A percentile compares a stretch with the other conserved stretches of the same genome.
Evolutionary conservation across 2,797 vertebrate genomes (phyloP).

Genomic region (Cynodonichthys magdalenae): DNA sequence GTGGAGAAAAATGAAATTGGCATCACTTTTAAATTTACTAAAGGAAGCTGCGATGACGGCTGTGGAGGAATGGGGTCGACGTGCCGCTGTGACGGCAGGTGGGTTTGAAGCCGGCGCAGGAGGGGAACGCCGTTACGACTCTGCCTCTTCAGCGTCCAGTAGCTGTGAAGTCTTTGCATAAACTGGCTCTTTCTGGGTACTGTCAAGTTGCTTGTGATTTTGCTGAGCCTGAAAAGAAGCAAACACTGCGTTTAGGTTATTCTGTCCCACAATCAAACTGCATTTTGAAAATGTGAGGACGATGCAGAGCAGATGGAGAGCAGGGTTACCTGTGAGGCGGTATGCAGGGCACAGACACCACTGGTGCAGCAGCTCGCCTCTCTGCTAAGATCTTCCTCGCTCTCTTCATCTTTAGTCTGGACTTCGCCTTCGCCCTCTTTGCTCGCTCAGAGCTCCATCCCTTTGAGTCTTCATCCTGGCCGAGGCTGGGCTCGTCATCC

Average conservation of each 20-base stretch:
- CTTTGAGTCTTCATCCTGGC: constrained; percentile 94
- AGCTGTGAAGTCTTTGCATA: constrained; percentile 98
- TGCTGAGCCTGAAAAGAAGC: constrained; percentile 87
- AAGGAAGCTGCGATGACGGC: constrained; percentile 57
- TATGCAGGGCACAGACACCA: constrained; percentile 98
- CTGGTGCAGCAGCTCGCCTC: constrained; percentile 94
- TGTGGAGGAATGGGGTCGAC: constrained; percentile 82
- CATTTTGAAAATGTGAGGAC: neutral
- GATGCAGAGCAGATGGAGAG: neutral
- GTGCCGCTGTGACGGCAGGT: constrained; percentile 96
- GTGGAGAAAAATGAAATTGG: neutral
- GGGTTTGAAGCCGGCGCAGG: constrained; percentile 94
- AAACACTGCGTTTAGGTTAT: constrained; percentile 1
- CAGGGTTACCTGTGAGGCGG: constrained; percentile 90
- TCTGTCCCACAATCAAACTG: neutral
- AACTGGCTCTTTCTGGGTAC: constrained; percentile 98
- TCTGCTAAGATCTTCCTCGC: constrained; percentile 97
- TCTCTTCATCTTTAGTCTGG: constrained; percentile 97
- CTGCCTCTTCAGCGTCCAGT: constrained; percentile 98
- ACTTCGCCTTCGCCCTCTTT: constrained; percentile 98
- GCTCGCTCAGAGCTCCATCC: constrained; percentile 96
- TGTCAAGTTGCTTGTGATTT: constrained; percentile 95
- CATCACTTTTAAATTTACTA: constrained; percentile 27
- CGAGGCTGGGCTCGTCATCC: constrained; percentile 91
- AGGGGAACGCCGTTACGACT: constrained; percentile 97